phyloP scores from a whole-genome alignment of 2,113 vertebrate species.

The Galemys pyrenaicus region DNA sequence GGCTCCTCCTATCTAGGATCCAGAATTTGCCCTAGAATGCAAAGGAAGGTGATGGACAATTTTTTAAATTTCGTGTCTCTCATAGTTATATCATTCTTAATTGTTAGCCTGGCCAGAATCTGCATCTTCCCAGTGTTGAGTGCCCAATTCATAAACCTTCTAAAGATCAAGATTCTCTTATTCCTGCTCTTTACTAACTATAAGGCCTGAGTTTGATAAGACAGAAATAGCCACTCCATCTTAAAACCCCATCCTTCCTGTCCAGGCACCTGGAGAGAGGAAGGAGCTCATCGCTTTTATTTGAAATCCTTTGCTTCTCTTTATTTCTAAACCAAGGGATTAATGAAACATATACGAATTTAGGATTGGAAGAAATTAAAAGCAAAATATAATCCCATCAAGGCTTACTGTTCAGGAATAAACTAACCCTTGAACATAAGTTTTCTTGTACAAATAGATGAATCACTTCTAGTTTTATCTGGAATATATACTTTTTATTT shows the following conservation, averaged over 20 bases:
- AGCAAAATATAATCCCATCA: not conserved
- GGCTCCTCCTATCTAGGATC: not conserved
- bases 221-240: not conserved
- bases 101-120: not conserved
- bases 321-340: conserved; percentile 4
- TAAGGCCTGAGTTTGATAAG: not conserved
- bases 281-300: not conserved
- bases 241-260: not conserved
- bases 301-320: not conserved
- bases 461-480: not conserved
- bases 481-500: not conserved
- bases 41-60: not conserved
- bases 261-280: not conserved
- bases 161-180: not conserved
- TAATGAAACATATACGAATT: not conserved
- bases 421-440: not conserved
- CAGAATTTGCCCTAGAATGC: not conserved
- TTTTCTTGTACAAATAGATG: conserved; percentile 6
- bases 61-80: not conserved
- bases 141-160: not conserved
- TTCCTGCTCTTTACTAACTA: not conserved
- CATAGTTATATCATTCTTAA: not conserved
- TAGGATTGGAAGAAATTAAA: conserved; percentile 44
- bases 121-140: not conserved
- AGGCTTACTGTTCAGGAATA: not conserved